Evolutionary conservation across 2,797 vertebrate genomes (phyloP).

Genomic region (Chaunax sp.): DNA sequence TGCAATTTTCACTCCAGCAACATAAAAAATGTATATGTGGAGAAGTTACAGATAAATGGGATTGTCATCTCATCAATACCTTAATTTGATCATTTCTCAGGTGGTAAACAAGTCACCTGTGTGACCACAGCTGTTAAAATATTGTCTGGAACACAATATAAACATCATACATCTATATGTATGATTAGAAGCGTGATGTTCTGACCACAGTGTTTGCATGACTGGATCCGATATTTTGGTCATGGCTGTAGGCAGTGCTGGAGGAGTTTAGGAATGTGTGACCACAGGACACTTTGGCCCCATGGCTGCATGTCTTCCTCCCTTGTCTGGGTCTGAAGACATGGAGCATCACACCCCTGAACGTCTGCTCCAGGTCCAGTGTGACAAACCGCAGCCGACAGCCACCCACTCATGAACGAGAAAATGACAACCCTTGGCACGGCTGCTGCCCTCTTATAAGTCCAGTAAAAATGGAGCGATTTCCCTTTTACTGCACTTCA

Average conservation of each 20-base stretch:
- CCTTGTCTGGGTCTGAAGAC: constrained; percentile 75
- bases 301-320: constrained; percentile 69
- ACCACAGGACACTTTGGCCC: constrained; percentile 79
- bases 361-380: constrained; percentile 77
- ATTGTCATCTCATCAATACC: not conserved
- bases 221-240: constrained; percentile 82
- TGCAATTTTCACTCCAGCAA: constrained; percentile 28
- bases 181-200: constrained; percentile 65
- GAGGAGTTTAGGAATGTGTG: constrained; percentile 84
- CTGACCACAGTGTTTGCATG: constrained; percentile 71
- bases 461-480: constrained; percentile 63
- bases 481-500: constrained; percentile 66
- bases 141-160: constrained; percentile 46
- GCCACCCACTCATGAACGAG: constrained; percentile 80
- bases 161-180: constrained; percentile 72
- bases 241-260: constrained; percentile 77
- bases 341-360: constrained; percentile 71
- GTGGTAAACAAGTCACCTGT: constrained; percentile 19
- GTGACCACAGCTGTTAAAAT: constrained; percentile 14
- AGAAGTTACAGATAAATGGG: constrained; percentile 6
- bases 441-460: constrained; percentile 61
- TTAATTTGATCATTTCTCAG: not conserved
- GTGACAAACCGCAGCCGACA: constrained; percentile 81
- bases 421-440: constrained; percentile 83
- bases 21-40: constrained; percentile 9